Conservation (phyloP, 2,888 invertebrate genomes). For the Limnephilus auricula region DNA sequence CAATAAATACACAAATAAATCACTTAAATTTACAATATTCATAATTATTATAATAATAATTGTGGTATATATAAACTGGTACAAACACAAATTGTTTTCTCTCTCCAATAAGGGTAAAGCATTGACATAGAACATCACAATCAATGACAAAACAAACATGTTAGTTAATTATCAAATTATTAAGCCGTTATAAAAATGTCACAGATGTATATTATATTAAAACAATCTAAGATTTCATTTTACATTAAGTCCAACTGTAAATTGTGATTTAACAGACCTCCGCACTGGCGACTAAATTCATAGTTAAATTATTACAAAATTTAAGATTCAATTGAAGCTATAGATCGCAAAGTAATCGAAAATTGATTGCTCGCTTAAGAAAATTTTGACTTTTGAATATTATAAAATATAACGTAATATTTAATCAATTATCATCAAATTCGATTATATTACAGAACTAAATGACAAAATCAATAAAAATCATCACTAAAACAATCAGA, state of each 20-base stretch:
- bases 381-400: too few species aligned
- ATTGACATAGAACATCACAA: neutral
- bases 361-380: neutral
- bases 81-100: neutral
- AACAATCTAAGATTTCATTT: neutral
- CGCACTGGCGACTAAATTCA: neutral
- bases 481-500: too few species aligned
- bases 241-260: neutral
- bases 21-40: constrained; percentile 12
- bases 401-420: too few species aligned
- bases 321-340: too few species aligned
- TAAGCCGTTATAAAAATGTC: neutral
- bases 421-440: too few species aligned
- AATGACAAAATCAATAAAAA: too few species aligned
- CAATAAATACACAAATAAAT: constrained; percentile 18
- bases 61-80: constrained; percentile 28
- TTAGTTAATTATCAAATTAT: neutral
- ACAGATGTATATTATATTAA: neutral
- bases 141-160: neutral
- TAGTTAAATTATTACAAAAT: neutral
- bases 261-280: neutral
- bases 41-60: neutral
- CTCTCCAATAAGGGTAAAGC: neutral
- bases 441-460: too few species aligned
- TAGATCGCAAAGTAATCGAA: neutral